Evolutionary conservation across 1,140 invertebrate species (phyloP), one percentile per base, ranked within the genome.

Genomic region (Telenomus remus): DNA sequence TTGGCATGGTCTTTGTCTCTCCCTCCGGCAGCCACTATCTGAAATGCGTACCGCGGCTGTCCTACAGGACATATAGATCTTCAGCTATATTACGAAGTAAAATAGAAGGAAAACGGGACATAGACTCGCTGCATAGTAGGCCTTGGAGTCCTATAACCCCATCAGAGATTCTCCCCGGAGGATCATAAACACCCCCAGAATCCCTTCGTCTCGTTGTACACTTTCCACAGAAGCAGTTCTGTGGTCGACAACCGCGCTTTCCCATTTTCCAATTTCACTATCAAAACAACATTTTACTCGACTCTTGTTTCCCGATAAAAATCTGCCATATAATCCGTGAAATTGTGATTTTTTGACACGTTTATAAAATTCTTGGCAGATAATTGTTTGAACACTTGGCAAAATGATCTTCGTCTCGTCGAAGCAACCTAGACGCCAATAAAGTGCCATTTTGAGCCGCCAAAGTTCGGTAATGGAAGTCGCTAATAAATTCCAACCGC

Each of bases 101-200:
- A 88, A 87, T 87, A 82, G 76, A 86, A 83, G 81, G 84, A 87
- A 85, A 87, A 80, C 80, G 80, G 83, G 80, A 82, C 70, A 81
- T 82, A 80, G 85, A 85, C 76, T 79, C 79, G 80, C 77, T 64
- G 77, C 80, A 86, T 83, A 88, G 85, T 87, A 87, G 85, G 85
- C 87, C 87, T 87, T 79, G 63, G 87, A 88, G 87, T 85, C 86
- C 81, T 82, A 86, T 88, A 88, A 87, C 87, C 87, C 85, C 86
- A 88, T 88, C 87, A 87, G 83, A 76, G 81, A 75, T 82, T 65
- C 78, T 87, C 86, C 83, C 87, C 79, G 46, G 85, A 85, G 86
- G 74, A 56, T 69, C 81, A 86, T 87, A 86, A 87, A 83, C 70
- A 74, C 71, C 74, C 56, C 47, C 69, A 42, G 47, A 73, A 55